phyloP scores from a whole-genome alignment of 2,797 vertebrate genomes.

The Selene dorsalis region DNA sequence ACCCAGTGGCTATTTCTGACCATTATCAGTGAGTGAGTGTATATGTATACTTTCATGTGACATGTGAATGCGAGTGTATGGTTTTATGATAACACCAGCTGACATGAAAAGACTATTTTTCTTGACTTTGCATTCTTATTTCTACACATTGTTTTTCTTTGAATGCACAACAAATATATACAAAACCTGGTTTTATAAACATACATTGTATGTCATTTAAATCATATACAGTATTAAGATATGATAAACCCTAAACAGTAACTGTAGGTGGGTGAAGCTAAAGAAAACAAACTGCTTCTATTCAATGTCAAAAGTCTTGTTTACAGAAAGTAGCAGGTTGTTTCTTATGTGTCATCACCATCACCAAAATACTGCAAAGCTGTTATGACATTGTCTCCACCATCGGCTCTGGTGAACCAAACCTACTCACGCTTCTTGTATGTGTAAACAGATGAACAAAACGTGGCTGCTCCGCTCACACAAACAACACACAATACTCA shows the following conservation, averaged over 20 bases:
- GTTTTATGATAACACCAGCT: background rate
- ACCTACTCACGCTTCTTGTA: background rate
- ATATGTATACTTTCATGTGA: background rate
- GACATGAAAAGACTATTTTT: background rate
- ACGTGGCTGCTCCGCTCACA: background rate
- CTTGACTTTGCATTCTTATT: background rate
- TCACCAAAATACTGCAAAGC: constrained; percentile 3
- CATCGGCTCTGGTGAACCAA: background rate
- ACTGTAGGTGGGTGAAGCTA: background rate
- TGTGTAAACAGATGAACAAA: background rate
- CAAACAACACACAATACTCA: constrained; percentile 72
- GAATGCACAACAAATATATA: background rate
- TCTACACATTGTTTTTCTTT: background rate
- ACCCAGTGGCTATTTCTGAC: too few species aligned
- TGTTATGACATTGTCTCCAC: background rate
- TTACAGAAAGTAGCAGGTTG: background rate
- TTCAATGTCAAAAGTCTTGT: too few species aligned
- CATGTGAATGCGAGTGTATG: background rate
- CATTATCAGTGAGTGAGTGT: background rate
- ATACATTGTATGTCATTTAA: background rate
- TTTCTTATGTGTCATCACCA: background rate
- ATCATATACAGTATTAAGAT: background rate
- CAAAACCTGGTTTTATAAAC: background rate
- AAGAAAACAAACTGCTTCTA: background rate
- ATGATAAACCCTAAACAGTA: background rate